phyloP scores from a whole-genome alignment of 1,140 invertebrate species.

The Vanessa atalanta region DNA sequence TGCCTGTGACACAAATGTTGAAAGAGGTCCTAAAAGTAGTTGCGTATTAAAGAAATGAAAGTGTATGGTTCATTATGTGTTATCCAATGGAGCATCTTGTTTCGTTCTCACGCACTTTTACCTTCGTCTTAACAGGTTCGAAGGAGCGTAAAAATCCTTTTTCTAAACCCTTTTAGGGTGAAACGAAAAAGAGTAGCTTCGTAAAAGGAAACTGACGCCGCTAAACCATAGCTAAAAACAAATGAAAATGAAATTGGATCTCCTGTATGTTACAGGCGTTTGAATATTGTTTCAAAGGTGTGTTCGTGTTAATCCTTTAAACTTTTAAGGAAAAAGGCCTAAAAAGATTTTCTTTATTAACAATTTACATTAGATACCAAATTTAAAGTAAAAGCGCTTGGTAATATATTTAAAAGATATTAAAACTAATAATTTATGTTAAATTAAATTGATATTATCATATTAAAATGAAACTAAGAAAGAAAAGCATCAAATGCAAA shows the following conservation, averaged over 20 bases:
- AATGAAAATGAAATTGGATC: conserved; percentile 4
- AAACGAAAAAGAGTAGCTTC: conserved; percentile 38
- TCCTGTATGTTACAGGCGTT: not conserved
- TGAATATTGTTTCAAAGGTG: too few species aligned
- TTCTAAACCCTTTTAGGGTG: conserved; percentile 57
- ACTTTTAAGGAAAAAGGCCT: too few species aligned
- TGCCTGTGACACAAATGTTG: conserved; percentile 54
- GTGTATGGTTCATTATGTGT: conserved; percentile 52
- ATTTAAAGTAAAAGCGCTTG: too few species aligned
- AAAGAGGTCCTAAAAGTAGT: conserved; percentile 51
- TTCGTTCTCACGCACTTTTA: conserved; percentile 63
- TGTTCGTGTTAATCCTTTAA: too few species aligned
- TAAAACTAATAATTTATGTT: too few species aligned
- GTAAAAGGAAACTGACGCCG: conserved; percentile 37
- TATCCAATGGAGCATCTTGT: conserved; percentile 56
- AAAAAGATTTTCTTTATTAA: too few species aligned
- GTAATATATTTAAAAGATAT: too few species aligned
- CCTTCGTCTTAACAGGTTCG: conserved; percentile 51
- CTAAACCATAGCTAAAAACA: conserved; percentile 12
- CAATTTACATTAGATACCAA: too few species aligned
- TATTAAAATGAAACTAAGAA: too few species aligned
- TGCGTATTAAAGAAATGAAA: conserved; percentile 51
- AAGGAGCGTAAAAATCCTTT: conserved; percentile 58
- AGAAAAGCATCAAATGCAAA: too few species aligned
- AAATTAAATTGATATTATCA: too few species aligned